Conservation (phyloP, 1,140 invertebrate genomes). For the Heliconius himera region DNA sequence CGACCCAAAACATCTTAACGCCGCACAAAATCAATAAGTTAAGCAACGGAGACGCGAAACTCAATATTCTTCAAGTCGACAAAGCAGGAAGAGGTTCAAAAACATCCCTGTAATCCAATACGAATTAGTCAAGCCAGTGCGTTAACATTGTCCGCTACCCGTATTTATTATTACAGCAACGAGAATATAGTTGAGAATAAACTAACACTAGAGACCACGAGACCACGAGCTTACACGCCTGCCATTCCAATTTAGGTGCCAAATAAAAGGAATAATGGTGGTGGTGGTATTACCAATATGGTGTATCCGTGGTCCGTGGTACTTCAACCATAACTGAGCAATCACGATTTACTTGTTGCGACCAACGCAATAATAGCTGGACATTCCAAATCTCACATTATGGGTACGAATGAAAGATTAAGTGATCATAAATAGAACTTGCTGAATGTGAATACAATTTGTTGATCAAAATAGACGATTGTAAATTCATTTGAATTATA, state of each 20-base stretch:
- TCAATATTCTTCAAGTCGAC: constrained; percentile 24
- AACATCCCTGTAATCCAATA: constrained; percentile 39
- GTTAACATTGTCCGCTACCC: constrained; percentile 57
- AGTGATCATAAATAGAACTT: constrained; percentile 14
- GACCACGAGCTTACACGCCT: constrained; percentile 46
- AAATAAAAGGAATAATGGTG: constrained; percentile 37
- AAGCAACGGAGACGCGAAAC: constrained; percentile 11
- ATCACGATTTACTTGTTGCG: constrained; percentile 45
- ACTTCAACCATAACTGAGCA: constrained; percentile 43
- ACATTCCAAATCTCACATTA: constrained; percentile 26
- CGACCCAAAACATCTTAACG: neutral
- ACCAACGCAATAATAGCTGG: constrained; percentile 30
- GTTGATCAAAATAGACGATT: constrained; percentile 10
- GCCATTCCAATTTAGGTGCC: constrained; percentile 42
- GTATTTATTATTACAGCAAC: constrained; percentile 61
- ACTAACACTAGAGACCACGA: constrained; percentile 39
- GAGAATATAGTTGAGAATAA: constrained; percentile 43
- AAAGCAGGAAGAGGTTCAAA: constrained; percentile 26
- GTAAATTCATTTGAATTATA: constrained; percentile 11
- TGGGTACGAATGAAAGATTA: constrained; percentile 19
- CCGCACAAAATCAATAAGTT: neutral
- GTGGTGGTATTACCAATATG: constrained; percentile 38
- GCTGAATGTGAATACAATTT: constrained; percentile 14
- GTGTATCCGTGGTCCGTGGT: constrained; percentile 37
- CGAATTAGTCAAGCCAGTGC: constrained; percentile 37